Evolutionary conservation across 2,888 invertebrate species (phyloP), one percentile per base, ranked within the genome.

Genomic region (Keiferia lycopersicella): DNA sequence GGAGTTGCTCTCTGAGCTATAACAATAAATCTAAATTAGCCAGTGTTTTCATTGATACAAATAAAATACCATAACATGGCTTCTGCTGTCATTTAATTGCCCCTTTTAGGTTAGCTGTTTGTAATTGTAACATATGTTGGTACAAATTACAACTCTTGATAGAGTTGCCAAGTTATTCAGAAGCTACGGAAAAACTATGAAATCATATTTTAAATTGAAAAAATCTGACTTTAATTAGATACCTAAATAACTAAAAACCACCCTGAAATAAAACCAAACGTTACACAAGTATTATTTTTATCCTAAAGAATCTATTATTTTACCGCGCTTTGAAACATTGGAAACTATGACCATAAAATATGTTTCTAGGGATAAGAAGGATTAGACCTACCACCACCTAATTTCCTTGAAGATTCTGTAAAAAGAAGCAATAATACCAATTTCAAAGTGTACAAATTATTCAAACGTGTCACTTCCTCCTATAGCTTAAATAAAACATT

Each of bases 21-120:
- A 18, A 7, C 79, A 83, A 86, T 85, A 86, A 85, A 77, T 80
- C 81, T 79, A 79, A 80, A 84, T 86, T 85, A 86, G 84, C 84
- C 80, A 80, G 76, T 74, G 79, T 79, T 77, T 73, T 74, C 78
- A 82, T 83, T 84, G 82, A 81, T 75, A 77, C 76, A 75, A 73
- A 65, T 39, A 65, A 67, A 61, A 86, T 80, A 79, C 59, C 67
- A 38, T 69, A 67, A 62, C n/a, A 12, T 66, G 82, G 75, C 64
- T 82, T 63, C n/a, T 22, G 45, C 53, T 38, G 30, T 58, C 59
- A 39, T 58, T 20, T 41, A 62, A 65, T 64, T 68, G 45, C 64
- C 68, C 64, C 61, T 61, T 34, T 56, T 12, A 56, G 16, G 22
- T 59, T 12, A 18, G 22, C 18, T 18, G 18, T 51, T 50, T 51